These are phyloP conservation scores for Drosophila merina DNA, from an alignment of 2,888 invertebrate species.

Conservation along the genomic window DNA sequence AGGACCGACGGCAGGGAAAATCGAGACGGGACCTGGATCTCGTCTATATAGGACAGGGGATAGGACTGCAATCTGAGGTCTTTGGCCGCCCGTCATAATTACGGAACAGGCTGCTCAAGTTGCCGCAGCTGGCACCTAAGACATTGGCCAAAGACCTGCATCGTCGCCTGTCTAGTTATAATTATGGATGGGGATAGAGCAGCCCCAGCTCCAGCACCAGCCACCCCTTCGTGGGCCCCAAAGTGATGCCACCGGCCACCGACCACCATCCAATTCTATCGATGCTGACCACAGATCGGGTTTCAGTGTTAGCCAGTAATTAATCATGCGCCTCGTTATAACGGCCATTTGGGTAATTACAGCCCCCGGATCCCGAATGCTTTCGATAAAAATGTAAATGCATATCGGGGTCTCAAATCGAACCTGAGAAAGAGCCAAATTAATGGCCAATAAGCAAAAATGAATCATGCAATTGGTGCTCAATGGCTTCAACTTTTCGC, in stretches of 20 bases:
- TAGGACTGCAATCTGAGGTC: conserved; percentile 8
- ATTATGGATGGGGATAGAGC: conserved; percentile 33
- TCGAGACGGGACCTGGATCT: conserved; percentile 24
- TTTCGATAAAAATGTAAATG: conserved; percentile 67
- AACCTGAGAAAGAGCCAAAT: conserved; percentile 49
- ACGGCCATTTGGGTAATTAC: conserved; percentile 58
- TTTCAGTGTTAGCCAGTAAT: conserved; percentile 67
- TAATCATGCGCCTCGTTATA: conserved; percentile 63
- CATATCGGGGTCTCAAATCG: conserved; percentile 26
- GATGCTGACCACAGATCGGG: conserved; percentile 50
- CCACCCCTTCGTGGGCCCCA: neutral
- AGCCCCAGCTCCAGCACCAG: conserved; percentile 1
- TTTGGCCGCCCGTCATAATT: conserved; percentile 61
- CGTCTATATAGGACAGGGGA: conserved; percentile 12
- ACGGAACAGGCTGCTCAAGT: conserved; percentile 60
- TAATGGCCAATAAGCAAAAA: conserved; percentile 67
- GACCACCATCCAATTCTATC: conserved; percentile 2
- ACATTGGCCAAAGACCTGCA: conserved; percentile 32
- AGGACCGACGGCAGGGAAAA: conserved; percentile 8
- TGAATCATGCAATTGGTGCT: conserved; percentile 69
- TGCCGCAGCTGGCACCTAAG: conserved; percentile 33
- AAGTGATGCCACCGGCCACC: conserved; percentile 4
- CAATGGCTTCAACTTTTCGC: conserved; percentile 58
- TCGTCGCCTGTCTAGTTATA: conserved; percentile 44
- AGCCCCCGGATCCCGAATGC: conserved; percentile 59